Evolutionary conservation across 2,797 vertebrate species (phyloP).

Genomic region (Pipistrellus nathusii): DNA sequence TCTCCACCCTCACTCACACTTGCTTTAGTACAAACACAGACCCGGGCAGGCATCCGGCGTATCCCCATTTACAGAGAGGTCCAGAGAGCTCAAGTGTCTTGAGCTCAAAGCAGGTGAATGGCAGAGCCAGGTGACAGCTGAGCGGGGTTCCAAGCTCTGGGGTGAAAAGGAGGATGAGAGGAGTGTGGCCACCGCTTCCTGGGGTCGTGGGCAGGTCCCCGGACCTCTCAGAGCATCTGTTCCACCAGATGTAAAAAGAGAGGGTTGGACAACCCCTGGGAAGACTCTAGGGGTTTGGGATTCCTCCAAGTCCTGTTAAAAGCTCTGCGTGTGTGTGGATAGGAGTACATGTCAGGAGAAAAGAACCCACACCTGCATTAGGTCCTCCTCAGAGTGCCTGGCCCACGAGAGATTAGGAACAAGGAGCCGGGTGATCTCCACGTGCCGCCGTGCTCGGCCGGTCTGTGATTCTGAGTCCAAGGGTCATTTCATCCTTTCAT

Average conservation of each 20-base stretch:
- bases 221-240: neutral
- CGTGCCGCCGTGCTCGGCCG: rapidly evolving
- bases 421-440: neutral
- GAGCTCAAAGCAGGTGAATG: neutral
- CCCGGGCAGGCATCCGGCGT: too few relatives aligned
- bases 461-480: neutral
- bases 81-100: neutral
- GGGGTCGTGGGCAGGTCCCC: neutral
- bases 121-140: neutral
- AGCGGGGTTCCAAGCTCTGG: rapidly evolving
- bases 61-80: neutral
- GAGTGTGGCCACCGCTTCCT: neutral
- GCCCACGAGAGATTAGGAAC: neutral
- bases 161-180: neutral
- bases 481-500: neutral
- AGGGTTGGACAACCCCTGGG: neutral
- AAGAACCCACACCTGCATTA: neutral
- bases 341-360: neutral
- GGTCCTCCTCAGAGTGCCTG: neutral
- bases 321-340: neutral
- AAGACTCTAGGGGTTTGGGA: neutral
- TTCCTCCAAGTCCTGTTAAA: neutral
- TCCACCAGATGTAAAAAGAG: neutral
- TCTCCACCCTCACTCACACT: neutral
- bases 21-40: neutral